Conservation (phyloP, 35 echinoderm and acorn worm genomes). For the Lytechinus pictus region DNA sequence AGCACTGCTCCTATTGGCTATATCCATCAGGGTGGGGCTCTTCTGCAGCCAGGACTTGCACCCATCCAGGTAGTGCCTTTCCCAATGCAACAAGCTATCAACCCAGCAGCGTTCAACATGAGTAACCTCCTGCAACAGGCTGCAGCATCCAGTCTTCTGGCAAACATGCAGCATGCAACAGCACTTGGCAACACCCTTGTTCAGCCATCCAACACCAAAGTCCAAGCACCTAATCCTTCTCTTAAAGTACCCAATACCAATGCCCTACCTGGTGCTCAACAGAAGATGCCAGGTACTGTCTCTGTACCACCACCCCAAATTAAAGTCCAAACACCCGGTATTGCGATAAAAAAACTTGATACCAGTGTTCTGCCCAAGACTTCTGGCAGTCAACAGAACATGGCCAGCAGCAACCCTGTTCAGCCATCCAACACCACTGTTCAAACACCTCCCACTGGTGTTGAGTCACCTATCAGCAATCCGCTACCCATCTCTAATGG, state of each 20-base stretch:
- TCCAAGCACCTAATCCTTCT: background rate
- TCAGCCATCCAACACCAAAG: background rate
- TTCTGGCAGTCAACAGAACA: background rate
- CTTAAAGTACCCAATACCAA: background rate
- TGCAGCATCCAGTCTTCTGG: conserved; percentile 26
- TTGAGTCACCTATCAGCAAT: background rate
- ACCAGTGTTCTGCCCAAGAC: background rate
- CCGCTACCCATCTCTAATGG: background rate
- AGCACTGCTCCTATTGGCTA: conserved; percentile 13
- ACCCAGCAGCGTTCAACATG: background rate
- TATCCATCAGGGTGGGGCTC: background rate
- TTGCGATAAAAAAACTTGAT: too few relatives aligned
- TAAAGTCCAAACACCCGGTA: too few relatives aligned
- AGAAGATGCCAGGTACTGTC: background rate
- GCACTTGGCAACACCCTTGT: background rate
- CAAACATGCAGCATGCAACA: background rate
- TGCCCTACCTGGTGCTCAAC: background rate
- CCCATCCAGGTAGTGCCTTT: conserved; percentile 19
- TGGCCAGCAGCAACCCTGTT: background rate
- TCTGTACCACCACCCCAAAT: too few relatives aligned
- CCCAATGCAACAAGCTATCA: background rate
- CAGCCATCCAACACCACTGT: background rate
- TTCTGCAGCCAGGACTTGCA: conserved; percentile 11
- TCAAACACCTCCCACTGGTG: background rate
- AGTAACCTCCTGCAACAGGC: conserved; percentile 37